Evolutionary conservation across 2,888 invertebrate species (phyloP), one percentile per base, ranked within the genome.

Genomic region (Sesia apiformis): DNA sequence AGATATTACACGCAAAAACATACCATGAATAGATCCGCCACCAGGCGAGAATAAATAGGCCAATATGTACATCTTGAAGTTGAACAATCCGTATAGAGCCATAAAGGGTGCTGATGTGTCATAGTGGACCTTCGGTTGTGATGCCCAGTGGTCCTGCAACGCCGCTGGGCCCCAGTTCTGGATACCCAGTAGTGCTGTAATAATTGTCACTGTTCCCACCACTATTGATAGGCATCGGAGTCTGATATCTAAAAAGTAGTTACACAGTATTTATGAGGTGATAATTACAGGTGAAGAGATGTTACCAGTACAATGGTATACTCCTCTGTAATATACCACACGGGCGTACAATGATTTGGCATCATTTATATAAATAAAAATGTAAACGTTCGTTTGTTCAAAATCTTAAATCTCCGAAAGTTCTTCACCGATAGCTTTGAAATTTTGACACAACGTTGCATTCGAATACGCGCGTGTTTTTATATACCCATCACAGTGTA

Each of bases 51-150:
- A 98, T 52, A 98, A 94, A 81, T 97, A 98, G 8, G 97, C 96
- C 94, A 98, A 94, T 4, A 96, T 94, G 81, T 96, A 98, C 62
- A 98, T 83, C 80, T 98, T 98, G 79, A 98, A 96, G 89, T 98
- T 98, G 55, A 98, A 91, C 51, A 98, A 90, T 39, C 97, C 97
- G 78, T 98, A 98, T 64, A 97, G 94, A 3, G 97, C 95, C 95
- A 98, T 97, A 84, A 98, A 98, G 63, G 98, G 97, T 4, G 96
- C 97, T 0, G 97, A 98, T 64, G 96, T 97, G 67, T 94, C 94
- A 79, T 97, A 97, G 74, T 94, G 95, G 46, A 96, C 95, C 38
- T 94, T 94, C 38, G 98, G 91, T 57, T 96, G 94, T 5, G 97
- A 94, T 0, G 97, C 97, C 90, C 98, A 98, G 84, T 97, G 97